These are phyloP conservation scores for Leuctra nigra DNA, from an alignment of 2,888 invertebrate genomes.

Conservation along the genomic window DNA sequence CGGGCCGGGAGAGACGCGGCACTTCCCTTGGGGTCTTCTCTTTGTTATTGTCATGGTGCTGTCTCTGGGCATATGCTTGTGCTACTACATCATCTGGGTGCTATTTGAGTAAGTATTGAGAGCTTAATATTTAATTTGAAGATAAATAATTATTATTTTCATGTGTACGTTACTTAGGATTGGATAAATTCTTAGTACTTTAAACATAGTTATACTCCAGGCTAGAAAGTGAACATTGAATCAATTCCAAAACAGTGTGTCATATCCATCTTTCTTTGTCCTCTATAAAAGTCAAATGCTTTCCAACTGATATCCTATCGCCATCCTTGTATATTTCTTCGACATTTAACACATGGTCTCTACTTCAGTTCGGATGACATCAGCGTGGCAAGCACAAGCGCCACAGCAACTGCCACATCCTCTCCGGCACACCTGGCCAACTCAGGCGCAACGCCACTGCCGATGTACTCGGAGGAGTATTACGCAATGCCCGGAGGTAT, in stretches of 20 bases:
- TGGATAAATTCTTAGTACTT: too few species aligned
- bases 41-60: conserved; percentile 74
- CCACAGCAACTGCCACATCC: conserved; percentile 60
- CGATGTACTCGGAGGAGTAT: conserved; percentile 43
- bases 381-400: conserved; percentile 59
- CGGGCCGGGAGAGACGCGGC: conserved; percentile 61
- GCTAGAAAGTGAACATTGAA: too few species aligned
- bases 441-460: conserved; percentile 35
- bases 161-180: too few species aligned
- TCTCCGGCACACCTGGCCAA: conserved; percentile 50
- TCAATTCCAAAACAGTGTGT: too few species aligned
- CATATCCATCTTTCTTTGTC: too few species aligned
- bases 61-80: conserved; percentile 76
- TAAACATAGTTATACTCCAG: too few species aligned
- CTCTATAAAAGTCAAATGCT: too few species aligned
- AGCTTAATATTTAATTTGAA: too few species aligned
- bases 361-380: conserved; percentile 58
- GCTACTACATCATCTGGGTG: conserved; percentile 89
- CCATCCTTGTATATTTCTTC: too few species aligned
- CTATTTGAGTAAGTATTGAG: conserved; percentile 74
- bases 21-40: conserved; percentile 73
- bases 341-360: neutral
- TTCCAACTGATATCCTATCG: too few species aligned
- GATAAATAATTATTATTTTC: neutral
- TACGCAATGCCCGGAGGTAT: conserved; percentile 43